phyloP scores from a whole-genome alignment of 2,797 vertebrate species.

The Diplodus sargus region DNA sequence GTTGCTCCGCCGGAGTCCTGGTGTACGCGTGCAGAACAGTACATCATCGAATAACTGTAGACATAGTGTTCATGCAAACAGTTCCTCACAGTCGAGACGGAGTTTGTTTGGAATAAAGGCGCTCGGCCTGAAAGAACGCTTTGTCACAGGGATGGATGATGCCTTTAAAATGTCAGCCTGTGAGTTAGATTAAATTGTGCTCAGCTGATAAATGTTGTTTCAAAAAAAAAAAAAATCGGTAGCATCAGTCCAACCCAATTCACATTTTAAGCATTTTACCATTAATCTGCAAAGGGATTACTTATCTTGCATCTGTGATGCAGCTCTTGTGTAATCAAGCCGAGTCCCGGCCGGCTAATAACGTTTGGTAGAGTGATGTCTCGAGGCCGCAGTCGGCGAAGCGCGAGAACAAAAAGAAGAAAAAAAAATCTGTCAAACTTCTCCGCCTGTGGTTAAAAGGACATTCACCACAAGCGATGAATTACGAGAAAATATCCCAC shows the following conservation, averaged over 20 bases:
- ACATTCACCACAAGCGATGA: slow-evolving; percentile 46
- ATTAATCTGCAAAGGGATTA: slow-evolving; percentile 52
- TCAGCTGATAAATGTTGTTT: slow-evolving; percentile 19
- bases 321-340: slow-evolving; percentile 52
- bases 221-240: background rate
- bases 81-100: background rate
- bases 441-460: slow-evolving; percentile 53
- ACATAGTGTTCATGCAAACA: background rate
- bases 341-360: slow-evolving; percentile 43
- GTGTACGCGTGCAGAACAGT: background rate
- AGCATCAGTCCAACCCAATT: background rate
- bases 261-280: slow-evolving; percentile 13
- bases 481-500: slow-evolving; percentile 51
- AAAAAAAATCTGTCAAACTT: slow-evolving; percentile 47
- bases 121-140: background rate
- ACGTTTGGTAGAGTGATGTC: slow-evolving; percentile 56
- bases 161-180: background rate
- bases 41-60: background rate
- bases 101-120: background rate
- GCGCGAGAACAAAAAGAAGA: slow-evolving; percentile 51
- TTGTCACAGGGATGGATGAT: background rate
- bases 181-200: slow-evolving; percentile 23
- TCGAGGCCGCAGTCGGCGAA: slow-evolving; percentile 47
- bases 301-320: slow-evolving; percentile 51
- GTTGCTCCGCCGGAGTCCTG: slow-evolving; percentile 42